phyloP scores from a whole-genome alignment of 2,113 vertebrate genomes.

The Excalfactoria chinensis region DNA sequence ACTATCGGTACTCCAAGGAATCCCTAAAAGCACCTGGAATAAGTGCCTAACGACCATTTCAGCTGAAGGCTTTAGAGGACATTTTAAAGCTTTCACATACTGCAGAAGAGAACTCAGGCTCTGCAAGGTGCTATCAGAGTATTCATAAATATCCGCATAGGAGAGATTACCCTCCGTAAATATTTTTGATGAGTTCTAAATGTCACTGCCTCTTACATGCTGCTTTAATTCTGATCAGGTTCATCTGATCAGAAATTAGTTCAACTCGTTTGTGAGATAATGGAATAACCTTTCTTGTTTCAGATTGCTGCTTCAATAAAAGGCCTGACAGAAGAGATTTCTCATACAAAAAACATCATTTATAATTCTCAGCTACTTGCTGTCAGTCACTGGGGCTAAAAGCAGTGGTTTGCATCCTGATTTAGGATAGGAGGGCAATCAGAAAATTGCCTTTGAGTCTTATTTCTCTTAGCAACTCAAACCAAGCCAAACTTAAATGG shows the following conservation, averaged over 20 bases:
- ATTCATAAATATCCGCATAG: neutral
- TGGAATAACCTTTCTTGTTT: neutral
- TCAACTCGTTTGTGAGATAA: neutral
- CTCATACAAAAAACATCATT: neutral
- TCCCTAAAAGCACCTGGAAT: neutral
- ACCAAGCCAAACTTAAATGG: neutral
- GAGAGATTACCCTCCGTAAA: neutral
- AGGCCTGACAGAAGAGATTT: neutral
- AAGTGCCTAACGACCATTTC: neutral
- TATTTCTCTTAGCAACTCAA: neutral
- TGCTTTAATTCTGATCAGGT: neutral
- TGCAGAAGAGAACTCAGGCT: neutral
- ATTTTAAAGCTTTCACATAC: neutral
- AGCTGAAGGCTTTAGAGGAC: neutral
- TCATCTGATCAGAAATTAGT: neutral
- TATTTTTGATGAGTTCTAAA: neutral
- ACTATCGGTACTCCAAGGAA: neutral
- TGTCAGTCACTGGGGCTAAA: neutral
- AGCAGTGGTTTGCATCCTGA: neutral
- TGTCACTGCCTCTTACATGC: neutral
- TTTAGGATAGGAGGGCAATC: neutral
- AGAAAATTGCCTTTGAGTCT: neutral
- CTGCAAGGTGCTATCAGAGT: neutral
- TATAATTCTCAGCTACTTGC: neutral
- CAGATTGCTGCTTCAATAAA: neutral